Percentiles rank a stretch among this genome's conserved stretches.
phyloP scores from a whole-genome alignment of 1,140 invertebrate genomes.

The Geopemphigus sp. region DNA sequence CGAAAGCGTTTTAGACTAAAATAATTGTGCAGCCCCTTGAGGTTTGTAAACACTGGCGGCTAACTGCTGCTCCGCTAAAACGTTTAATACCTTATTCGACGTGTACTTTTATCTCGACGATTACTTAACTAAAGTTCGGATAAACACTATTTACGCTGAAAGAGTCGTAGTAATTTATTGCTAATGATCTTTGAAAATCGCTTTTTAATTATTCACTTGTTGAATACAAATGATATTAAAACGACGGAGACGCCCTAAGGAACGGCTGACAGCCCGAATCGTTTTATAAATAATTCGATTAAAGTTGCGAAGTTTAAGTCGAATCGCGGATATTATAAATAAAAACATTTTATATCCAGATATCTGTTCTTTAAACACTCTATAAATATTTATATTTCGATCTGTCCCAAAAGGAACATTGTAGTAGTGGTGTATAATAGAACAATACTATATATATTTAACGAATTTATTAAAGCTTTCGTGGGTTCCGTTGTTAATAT shows the following conservation, averaged over 20 bases:
- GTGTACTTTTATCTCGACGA: too few species aligned
- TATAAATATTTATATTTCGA: not conserved
- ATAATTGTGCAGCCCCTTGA: too few species aligned
- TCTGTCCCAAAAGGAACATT: not conserved
- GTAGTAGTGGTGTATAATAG: too few species aligned
- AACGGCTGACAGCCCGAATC: not conserved
- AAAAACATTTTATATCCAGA: not conserved
- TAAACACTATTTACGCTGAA: not conserved
- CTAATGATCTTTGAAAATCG: not conserved
- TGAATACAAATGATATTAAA: not conserved
- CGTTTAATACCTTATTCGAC: too few species aligned
- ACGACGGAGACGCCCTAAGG: not conserved
- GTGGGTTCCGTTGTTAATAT: too few species aligned
- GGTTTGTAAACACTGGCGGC: too few species aligned
- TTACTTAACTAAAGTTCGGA: too few species aligned
- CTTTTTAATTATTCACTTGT: conserved; percentile 9
- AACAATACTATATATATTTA: too few species aligned
- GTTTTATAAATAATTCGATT: conserved; percentile 20
- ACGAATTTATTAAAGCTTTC: too few species aligned
- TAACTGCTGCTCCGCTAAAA: too few species aligned
- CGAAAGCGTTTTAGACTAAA: too few species aligned
- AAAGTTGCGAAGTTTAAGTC: conserved; percentile 1
- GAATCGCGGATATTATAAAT: not conserved
- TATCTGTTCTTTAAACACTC: not conserved
- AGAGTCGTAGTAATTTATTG: not conserved